phyloP scores from a whole-genome alignment of 2,888 invertebrate genomes.

The Helobdella robusta region DNA sequence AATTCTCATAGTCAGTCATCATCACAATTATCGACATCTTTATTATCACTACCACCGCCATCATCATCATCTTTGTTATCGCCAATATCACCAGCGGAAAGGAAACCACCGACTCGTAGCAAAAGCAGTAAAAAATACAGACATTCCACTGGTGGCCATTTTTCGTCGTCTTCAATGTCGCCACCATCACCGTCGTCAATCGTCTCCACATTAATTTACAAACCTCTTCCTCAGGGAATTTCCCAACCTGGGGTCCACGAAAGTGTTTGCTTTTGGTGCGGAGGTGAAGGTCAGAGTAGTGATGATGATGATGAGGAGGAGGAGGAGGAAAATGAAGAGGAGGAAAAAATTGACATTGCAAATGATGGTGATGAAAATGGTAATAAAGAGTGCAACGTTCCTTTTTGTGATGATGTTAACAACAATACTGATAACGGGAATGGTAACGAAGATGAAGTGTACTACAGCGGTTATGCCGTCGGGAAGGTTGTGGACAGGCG shows the following conservation, averaged over 20 bases:
- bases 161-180: no score
- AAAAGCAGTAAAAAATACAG: no score
- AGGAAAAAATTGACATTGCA: background rate
- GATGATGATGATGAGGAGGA: background rate
- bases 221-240: conserved; percentile 19
- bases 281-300: conserved; percentile 10
- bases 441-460: background rate
- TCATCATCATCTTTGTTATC: no score
- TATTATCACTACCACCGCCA: no score
- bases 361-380: background rate
- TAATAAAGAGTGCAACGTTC: background rate
- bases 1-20: background rate
- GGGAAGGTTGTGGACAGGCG: no score
- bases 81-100: no score
- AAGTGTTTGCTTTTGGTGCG: conserved; percentile 7
- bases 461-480: no score
- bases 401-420: background rate
- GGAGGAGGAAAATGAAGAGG: background rate
- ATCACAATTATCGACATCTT: no score
- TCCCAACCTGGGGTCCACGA: conserved; percentile 13
- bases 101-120: no score
- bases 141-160: no score
- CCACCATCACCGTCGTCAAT: conserved; percentile 10
- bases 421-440: background rate
- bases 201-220: conserved; percentile 17